Base-by-base conservation (phyloP, 2,888 invertebrate species). In the Peribatodes rhomboidaria region DNA sequence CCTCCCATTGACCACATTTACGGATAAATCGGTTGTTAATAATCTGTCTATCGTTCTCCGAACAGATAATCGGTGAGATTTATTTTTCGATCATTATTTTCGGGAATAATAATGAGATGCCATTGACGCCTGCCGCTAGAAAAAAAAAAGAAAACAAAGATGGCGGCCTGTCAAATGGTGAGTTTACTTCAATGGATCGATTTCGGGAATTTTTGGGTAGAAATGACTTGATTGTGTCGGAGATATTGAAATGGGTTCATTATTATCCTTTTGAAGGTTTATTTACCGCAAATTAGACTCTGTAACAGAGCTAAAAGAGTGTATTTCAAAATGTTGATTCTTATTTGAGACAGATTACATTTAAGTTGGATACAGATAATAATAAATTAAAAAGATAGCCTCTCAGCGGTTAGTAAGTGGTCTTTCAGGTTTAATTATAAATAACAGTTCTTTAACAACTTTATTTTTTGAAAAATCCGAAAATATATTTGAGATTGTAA, bases 31-130 rank as follows among this genome's bases (percentile, higher is more conserved):
- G 8, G 50, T n/a, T n/a, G 8, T 13, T n/a, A 37, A 81, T 83
- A 83, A 85, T 85, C 82, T 79, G 75, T 67, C 73, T 81, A 83
- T 83, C 84, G 80, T 86, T 86, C 85, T 79, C 73, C 74, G 84
- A 86, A 87, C 82, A 85, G 87, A 87, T 87, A 87, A 87, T 86
- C 87, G 83, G 71, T 35, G 27, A 73, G 68, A 69, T 77, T 55
- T 75, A 83, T 83, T 82, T 82, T 79, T 49, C 79, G 79, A 86
- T 88, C 84, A 87, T 87, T 88, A 87, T 87, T 84, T 85, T 82
- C 78, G 82, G 79, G 87, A 84, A 87, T 88, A 87, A 88, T 88
- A 88, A 88, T 84, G 86, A 89, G 85, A 78, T 79, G 79, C 81
- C 67, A 85, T 86, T 86, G 86, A 86, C 84, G 84, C 80, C 77